Conservation (phyloP, 1,140 invertebrate species). For the Caenorhabditis latens region DNA sequence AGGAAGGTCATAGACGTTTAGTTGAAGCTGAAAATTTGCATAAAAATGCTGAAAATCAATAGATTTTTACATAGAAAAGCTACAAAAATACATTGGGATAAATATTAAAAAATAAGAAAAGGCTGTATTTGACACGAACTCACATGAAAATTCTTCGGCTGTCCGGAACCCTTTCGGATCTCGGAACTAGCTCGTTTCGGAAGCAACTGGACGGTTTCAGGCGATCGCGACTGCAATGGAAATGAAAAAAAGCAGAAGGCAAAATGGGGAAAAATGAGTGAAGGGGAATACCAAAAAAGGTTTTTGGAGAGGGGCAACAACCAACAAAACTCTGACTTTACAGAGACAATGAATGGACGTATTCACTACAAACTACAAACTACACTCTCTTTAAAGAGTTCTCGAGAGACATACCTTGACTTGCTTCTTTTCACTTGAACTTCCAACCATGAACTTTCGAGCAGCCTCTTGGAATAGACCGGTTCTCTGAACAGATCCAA, state of each 20-base stretch:
- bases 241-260: slow-evolving; percentile 49
- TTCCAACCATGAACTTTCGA: slow-evolving; percentile 67
- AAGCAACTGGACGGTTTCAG: slow-evolving; percentile 62
- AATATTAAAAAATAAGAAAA: background rate
- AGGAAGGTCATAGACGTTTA: slow-evolving; percentile 60
- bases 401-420: background rate
- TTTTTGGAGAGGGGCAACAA: background rate
- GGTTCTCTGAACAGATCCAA: slow-evolving; percentile 57
- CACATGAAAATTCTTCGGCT: slow-evolving; percentile 63
- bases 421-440: slow-evolving; percentile 49
- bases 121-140: background rate
- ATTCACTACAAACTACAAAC: slow-evolving; percentile 42
- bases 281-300: background rate
- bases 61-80: background rate
- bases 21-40: slow-evolving; percentile 47
- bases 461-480: slow-evolving; percentile 70
- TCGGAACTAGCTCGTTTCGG: slow-evolving; percentile 56
- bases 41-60: background rate
- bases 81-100: background rate
- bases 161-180: slow-evolving; percentile 15
- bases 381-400: slow-evolving; percentile 27
- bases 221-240: slow-evolving; percentile 54
- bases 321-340: slow-evolving; percentile 45
- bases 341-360: slow-evolving; percentile 54
- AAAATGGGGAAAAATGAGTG: background rate